These are phyloP conservation scores for Rhincodon typus DNA, from an alignment of 2,797 vertebrate genomes.

Conservation along the genomic window DNA sequence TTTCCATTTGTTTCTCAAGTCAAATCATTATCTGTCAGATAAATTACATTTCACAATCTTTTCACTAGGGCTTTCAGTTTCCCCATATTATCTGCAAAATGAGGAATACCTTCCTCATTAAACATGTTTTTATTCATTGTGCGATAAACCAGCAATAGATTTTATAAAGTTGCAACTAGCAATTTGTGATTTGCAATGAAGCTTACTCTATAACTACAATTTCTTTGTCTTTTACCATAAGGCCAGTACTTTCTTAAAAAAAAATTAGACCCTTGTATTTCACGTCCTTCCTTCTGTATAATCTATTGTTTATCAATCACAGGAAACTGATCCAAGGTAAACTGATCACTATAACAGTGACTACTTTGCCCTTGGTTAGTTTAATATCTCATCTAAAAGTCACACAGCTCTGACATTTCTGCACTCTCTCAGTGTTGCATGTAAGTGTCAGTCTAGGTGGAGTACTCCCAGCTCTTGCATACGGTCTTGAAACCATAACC, in stretches of 20 bases:
- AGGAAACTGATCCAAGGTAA: not conserved
- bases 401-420: not conserved
- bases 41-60: slow-evolving; percentile 32
- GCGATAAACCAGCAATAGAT: slow-evolving; percentile 25
- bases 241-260: not conserved
- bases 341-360: not conserved
- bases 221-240: not conserved
- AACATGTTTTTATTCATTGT: slow-evolving; percentile 31
- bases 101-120: slow-evolving; percentile 21
- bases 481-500: not conserved
- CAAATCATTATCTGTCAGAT: slow-evolving; percentile 30
- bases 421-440: not conserved
- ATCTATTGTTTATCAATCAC: not conserved
- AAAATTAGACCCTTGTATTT: not conserved
- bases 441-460: not conserved
- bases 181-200: slow-evolving; percentile 3
- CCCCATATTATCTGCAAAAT: not conserved
- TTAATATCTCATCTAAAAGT: not conserved
- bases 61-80: slow-evolving; percentile 15
- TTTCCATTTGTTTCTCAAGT: slow-evolving; percentile 29
- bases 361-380: not conserved
- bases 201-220: not conserved
- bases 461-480: not conserved
- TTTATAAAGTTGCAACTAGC: not conserved
- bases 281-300: not conserved